Conservation (phyloP, 1,140 invertebrate species). For the Hyphantria cunea region DNA sequence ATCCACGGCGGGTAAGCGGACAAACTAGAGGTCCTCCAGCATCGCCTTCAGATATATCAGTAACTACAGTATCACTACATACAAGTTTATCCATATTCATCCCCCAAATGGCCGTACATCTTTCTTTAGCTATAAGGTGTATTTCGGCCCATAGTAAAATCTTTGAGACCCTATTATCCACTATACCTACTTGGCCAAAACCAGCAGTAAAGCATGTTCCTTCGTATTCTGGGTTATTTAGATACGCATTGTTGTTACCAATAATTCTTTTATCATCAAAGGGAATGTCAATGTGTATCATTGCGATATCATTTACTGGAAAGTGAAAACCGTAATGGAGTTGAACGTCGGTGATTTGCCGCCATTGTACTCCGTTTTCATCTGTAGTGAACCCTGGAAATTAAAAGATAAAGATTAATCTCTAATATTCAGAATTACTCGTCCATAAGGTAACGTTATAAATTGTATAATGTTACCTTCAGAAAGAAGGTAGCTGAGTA, state of each 20-base stretch:
- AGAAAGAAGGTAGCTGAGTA: no score
- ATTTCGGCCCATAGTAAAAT: conserved; percentile 48
- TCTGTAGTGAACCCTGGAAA: background rate
- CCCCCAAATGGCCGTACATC: conserved; percentile 56
- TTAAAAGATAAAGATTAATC: no score
- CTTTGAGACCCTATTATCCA: conserved; percentile 28
- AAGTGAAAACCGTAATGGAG: conserved; percentile 16
- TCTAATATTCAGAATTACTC: no score
- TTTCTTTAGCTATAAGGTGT: conserved; percentile 37
- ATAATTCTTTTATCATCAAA: conserved; percentile 6
- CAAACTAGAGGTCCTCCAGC: conserved; percentile 64
- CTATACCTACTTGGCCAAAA: conserved; percentile 1
- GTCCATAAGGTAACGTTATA: no score
- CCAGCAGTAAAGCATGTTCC: conserved; percentile 13
- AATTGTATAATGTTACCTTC: no score
- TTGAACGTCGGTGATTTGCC: background rate
- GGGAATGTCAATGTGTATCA: background rate
- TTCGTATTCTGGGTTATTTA: background rate
- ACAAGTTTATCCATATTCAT: conserved; percentile 62
- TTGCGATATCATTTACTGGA: conserved; percentile 23
- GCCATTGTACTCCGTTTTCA: conserved; percentile 11
- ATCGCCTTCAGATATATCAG: conserved; percentile 57
- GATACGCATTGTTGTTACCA: background rate
- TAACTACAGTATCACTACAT: conserved; percentile 49
- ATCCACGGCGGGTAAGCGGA: conserved; percentile 28